Evolutionary conservation across 2,888 invertebrate species (phyloP), one percentile per base, ranked within the genome.

Genomic region (Gymnoscelis rufifasciata): DNA sequence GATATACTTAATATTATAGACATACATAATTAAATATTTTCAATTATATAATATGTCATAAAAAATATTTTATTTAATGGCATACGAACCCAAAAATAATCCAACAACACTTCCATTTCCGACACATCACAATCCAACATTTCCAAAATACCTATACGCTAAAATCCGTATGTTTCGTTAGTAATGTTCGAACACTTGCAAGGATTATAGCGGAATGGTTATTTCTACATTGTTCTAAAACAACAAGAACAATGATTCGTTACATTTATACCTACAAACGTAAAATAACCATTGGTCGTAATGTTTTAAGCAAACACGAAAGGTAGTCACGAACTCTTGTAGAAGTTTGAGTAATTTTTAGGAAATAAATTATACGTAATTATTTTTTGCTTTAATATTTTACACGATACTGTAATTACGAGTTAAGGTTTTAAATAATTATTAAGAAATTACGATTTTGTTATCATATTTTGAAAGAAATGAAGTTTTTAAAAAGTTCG

Each of bases 141-240:
- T 19, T 19, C 19, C 19, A 5, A 19, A 3, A 19, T n/a, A n/a
- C n/a, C n/a, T n/a, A 19, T 19, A 3, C 19, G 5, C 19, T 3
- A 19, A 3, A 19, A 3, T 3, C 19, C 2, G 5, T 19, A 19
- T 19, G 5, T 19, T n/a, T n/a, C n/a, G 43, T 30, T 27, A 11
- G 19, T 29, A 31, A 14, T 46, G 51, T 41, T 47, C 47, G 47
- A 35, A 13, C 51, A 6, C 52, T 38, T 30, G 52, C 46, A 47
- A 45, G 38, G 40, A 52, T 52, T 51, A 52, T 52, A 47, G 52
- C 42, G 26, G 52, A 54, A 49, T 52, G 56, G 49, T 45, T 57
- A 54, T 57, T 54, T 54, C 26, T 39, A 57, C 54, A 52, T 45
- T 54, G 54, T 57, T 52, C 49, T 39, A 45, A 43, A 50, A n/a